Evolutionary conservation across 2,888 invertebrate species (phyloP).

Genomic region (Epistrophe eligans): DNA sequence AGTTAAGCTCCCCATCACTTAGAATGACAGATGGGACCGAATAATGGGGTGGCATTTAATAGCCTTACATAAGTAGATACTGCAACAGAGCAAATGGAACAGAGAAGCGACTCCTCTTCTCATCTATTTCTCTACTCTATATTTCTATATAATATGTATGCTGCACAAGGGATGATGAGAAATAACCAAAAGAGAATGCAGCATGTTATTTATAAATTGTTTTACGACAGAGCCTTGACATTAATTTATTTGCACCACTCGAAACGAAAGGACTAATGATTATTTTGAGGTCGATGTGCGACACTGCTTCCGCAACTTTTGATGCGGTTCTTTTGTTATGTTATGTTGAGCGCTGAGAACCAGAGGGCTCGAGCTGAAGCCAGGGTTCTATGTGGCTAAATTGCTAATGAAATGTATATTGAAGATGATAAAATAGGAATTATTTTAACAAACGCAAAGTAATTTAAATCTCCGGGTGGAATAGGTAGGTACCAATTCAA

Average conservation of each 20-base stretch:
- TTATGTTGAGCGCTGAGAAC: not conserved
- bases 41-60: slow-evolving; percentile 75
- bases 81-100: slow-evolving; percentile 29
- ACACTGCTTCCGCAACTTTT: slow-evolving; percentile 58
- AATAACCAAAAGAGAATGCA: slow-evolving; percentile 58
- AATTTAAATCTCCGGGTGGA: not conserved
- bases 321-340: slow-evolving; percentile 27
- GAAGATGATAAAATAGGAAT: slow-evolving; percentile 42
- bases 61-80: slow-evolving; percentile 57
- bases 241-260: slow-evolving; percentile 74
- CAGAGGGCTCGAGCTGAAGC: not conserved
- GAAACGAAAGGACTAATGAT: slow-evolving; percentile 70
- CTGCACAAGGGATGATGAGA: slow-evolving; percentile 47
- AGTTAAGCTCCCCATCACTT: slow-evolving; percentile 50
- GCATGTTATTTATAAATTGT: slow-evolving; percentile 74
- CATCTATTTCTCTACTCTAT: not conserved
- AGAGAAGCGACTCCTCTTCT: slow-evolving; percentile 4
- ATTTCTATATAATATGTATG: not conserved
- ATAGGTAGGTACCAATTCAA: too few species aligned
- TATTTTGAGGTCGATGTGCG: slow-evolving; percentile 74
- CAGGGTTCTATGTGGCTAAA: not conserved
- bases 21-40: slow-evolving; percentile 72
- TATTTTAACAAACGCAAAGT: slow-evolving; percentile 8
- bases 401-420: slow-evolving; percentile 66
- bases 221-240: slow-evolving; percentile 75